Conservation (phyloP, 2,888 invertebrate genomes). For the Amphipyra berbera region DNA sequence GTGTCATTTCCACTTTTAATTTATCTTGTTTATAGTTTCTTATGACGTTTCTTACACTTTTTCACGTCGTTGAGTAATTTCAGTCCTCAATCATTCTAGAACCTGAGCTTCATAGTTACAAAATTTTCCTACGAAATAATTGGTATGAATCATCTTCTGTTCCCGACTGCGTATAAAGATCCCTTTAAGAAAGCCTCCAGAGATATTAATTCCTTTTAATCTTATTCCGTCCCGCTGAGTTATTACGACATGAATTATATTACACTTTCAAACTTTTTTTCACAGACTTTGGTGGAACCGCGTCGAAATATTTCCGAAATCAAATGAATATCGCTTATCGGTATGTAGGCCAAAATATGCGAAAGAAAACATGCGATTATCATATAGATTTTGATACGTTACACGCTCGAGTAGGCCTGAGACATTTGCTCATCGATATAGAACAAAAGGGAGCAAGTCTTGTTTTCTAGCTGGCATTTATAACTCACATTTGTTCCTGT, state of each 20-base stretch:
- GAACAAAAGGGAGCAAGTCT: conserved; percentile 17
- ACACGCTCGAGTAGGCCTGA: conserved; percentile 26
- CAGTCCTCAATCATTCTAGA: conserved; percentile 20
- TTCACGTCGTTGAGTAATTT: conserved; percentile 25
- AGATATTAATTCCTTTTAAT: conserved; percentile 32
- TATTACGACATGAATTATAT: conserved; percentile 28
- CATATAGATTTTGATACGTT: conserved; percentile 30
- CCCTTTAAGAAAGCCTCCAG: conserved; percentile 7
- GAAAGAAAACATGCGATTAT: conserved; percentile 17
- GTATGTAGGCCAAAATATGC: conserved; percentile 14
- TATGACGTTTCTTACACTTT: not conserved
- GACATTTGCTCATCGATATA: conserved; percentile 30
- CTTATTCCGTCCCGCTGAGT: conserved; percentile 25
- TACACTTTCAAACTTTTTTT: conserved; percentile 27
- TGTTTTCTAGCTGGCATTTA: conserved; percentile 14
- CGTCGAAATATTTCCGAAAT: conserved; percentile 8
- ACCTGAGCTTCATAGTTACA: conserved; percentile 4
- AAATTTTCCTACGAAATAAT: conserved; percentile 21
- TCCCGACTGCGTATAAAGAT: conserved; percentile 17
- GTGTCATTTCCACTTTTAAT: conserved; percentile 9
- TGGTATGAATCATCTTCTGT: conserved; percentile 27
- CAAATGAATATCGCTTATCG: conserved; percentile 4
- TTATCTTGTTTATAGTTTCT: not conserved
- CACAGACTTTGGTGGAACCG: not conserved
- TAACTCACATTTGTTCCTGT: conserved; percentile 22